phyloP scores from a whole-genome alignment of 2,888 invertebrate genomes.

The Drosophila pegasa region DNA sequence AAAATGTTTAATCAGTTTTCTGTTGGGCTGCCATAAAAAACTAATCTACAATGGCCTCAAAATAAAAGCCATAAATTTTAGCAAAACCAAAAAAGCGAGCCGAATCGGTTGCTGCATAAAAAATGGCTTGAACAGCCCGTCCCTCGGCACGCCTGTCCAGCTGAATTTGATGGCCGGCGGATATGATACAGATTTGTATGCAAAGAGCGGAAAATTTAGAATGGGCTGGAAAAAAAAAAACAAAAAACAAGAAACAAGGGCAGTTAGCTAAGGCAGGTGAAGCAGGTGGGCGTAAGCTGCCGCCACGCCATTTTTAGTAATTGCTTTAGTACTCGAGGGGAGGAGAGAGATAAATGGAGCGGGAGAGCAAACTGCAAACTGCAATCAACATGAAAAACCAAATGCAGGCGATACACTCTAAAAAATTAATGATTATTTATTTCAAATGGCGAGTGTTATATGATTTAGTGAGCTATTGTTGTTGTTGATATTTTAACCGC shows the following conservation, averaged over 20 bases:
- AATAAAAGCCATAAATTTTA: conserved; percentile 70
- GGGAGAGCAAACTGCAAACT: conserved; percentile 47
- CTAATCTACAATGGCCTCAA: conserved; percentile 65
- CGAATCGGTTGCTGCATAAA: conserved; percentile 28
- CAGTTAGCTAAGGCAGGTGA: conserved; percentile 18
- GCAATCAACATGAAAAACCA: conserved; percentile 67
- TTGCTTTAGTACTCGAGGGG: conserved; percentile 53
- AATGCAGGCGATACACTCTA: conserved; percentile 36
- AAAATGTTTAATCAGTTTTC: conserved; percentile 71
- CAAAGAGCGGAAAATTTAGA: conserved; percentile 45
- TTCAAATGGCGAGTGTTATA: conserved; percentile 13
- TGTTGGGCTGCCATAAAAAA: conserved; percentile 64
- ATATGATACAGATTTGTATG: conserved; percentile 56
- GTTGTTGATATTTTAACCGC: conserved; percentile 34
- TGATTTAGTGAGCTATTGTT: conserved; percentile 22
- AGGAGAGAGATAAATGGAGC: background rate
- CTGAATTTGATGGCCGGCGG: conserved; percentile 47
- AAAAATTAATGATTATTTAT: conserved; percentile 68
- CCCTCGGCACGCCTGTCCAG: background rate
- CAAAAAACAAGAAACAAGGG: background rate
- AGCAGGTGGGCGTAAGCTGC: conserved; percentile 11
- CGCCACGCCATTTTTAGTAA: conserved; percentile 53
- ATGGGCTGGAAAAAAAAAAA: conserved; percentile 40
- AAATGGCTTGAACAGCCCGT: conserved; percentile 27
- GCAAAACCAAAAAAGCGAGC: background rate